Evolutionary conservation across 1,140 invertebrate genomes (phyloP), one percentile per base, ranked within the genome.

Genomic region (Tetranychus cinnabarinus): DNA sequence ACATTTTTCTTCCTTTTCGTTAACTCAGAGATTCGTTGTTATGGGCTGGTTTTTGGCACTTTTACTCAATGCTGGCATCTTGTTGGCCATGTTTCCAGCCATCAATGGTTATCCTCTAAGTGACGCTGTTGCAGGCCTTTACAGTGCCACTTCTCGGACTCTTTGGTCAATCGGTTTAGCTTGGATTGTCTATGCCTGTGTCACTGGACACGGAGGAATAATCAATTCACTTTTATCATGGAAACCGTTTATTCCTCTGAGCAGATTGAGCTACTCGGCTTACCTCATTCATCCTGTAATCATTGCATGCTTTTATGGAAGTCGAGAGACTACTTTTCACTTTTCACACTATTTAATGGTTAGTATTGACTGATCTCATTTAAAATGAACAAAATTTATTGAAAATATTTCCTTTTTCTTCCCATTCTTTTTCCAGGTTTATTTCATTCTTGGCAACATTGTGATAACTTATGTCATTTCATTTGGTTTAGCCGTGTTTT

Each of bases 151-250:
- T 12, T 87, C 85, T 61, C 83, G 90, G 69, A 84, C 82, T 55
- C 78, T 82, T 15, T 92, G 86, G 85, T 84, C 86, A 8, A 66
- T 87, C 6, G 79, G 80, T 31, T 70, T 91, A 15, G 78, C 82
- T 0, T 93, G 88, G 88, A 81, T 90, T 64, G 83, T 88, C 8
- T 78, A 90, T 61, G 87, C 86, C 1, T 92, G 88, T 68, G 83
- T 85, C 33, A 87, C 83, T 36, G 87, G 88, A 10, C 57, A 68
- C 23, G 68, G 64, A 34, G 67, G 68, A 57, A 62, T 71, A 12
- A 66, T 76, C 1, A 72, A 74, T 61, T 66, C 58, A 12, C 60
- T 76, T n/a, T 63, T 76, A 46, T 73, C 74, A 1, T 72, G 69
- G 67, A 68, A 66, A 47, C 65, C 63, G 0, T 66, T 72, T 2